A percentile compares a stretch with the other conserved stretches of the same genome.
phyloP scores from a whole-genome alignment of 2,797 vertebrate genomes.

The Glossophaga mutica region DNA sequence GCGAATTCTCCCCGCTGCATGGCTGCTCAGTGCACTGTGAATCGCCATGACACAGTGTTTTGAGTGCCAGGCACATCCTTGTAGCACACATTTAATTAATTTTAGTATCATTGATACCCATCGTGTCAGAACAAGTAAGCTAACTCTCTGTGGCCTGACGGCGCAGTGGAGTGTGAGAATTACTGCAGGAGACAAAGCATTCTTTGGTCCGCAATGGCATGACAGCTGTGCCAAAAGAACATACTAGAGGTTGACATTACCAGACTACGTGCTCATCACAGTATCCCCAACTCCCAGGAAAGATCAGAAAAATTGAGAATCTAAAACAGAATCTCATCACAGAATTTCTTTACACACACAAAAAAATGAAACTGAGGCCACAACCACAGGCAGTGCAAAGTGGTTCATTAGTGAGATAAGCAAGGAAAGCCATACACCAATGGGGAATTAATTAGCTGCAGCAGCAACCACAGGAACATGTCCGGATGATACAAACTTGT shows the following conservation, averaged over 20 bases:
- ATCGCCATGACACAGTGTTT: fast-evolving
- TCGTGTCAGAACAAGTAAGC: background rate
- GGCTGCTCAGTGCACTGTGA: fast-evolving
- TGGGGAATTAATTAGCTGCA: fast-evolving
- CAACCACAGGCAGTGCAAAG: background rate
- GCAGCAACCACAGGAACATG: background rate
- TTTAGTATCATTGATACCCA: fast-evolving
- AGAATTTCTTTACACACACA: background rate
- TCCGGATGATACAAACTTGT: background rate
- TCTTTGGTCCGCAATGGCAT: no score
- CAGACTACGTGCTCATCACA: fast-evolving
- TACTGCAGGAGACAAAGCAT: no score
- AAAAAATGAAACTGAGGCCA: background rate
- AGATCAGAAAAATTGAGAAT: background rate
- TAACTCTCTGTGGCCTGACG: background rate
- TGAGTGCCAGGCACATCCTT: fast-evolving
- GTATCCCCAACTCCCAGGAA: background rate
- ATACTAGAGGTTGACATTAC: background rate
- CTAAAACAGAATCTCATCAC: background rate
- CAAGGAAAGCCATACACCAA: fast-evolving
- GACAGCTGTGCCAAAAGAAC: fast-evolving
- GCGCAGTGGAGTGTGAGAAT: background rate
- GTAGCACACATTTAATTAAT: background rate
- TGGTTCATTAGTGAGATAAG: background rate
- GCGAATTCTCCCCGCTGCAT: fast-evolving